Percentiles rank a stretch among this genome's conserved stretches.
Evolutionary conservation across 2,797 vertebrate species (phyloP).

Genomic region (Chelonia mydas): DNA sequence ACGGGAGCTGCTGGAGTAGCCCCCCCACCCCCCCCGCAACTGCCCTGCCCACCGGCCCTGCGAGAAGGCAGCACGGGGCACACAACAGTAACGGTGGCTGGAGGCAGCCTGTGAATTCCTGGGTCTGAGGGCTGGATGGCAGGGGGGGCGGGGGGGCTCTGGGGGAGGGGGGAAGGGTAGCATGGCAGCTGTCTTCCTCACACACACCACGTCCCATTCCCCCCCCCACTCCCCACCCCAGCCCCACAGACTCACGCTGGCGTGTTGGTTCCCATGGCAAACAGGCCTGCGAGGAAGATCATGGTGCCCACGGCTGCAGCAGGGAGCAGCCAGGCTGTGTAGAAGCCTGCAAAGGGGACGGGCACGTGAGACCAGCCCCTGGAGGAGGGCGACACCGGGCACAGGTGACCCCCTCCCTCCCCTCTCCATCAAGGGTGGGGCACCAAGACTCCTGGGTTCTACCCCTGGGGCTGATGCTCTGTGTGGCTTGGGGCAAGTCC

Average conservation of each 20-base stretch:
- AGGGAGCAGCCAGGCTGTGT: constrained; percentile 87
- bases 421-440: background rate
- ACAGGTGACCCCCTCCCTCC: background rate
- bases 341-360: constrained; percentile 79
- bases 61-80: too few species aligned
- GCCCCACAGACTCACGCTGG: constrained; percentile 80
- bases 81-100: too few species aligned
- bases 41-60: too few species aligned
- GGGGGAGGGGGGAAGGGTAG: background rate
- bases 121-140: too few species aligned
- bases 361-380: background rate
- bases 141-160: rapidly evolving
- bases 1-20: background rate
- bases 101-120: background rate
- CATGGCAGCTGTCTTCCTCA: background rate
- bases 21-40: too few species aligned
- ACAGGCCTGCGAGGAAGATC: constrained; percentile 85
- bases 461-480: background rate
- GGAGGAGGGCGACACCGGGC: background rate
- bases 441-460: background rate
- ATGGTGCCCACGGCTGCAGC: constrained; percentile 84
- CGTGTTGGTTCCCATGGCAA: constrained; percentile 83
- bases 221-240: too few species aligned
- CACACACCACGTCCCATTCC: background rate
- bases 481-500: background rate